Conservation (phyloP, 2,888 invertebrate genomes). For the Teleogryllus oceanicus region DNA sequence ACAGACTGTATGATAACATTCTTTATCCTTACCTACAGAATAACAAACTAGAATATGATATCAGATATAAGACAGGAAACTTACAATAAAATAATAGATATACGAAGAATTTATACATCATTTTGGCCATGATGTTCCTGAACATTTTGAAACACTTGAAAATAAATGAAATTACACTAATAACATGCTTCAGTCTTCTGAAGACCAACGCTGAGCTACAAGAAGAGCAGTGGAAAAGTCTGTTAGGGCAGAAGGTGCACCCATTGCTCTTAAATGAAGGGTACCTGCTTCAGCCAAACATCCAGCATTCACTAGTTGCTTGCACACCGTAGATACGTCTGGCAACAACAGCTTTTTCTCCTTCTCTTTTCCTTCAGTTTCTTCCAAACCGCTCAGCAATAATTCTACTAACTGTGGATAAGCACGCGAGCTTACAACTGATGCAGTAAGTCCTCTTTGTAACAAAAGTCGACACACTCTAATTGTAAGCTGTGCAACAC, state of each 20-base stretch:
- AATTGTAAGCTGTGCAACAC: constrained; percentile 24
- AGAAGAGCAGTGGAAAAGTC: constrained; percentile 32
- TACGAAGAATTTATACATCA: no score
- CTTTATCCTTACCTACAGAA: no score
- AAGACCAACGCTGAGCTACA: neutral
- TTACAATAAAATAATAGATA: no score
- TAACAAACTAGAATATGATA: no score
- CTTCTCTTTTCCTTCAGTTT: neutral
- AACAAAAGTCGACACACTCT: constrained; percentile 28
- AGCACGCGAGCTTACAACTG: constrained; percentile 30
- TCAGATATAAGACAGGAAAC: no score
- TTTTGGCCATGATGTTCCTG: no score
- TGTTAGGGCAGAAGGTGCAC: constrained; percentile 29
- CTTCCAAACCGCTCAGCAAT: constrained; percentile 19
- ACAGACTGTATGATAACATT: no score
- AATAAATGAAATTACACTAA: no score
- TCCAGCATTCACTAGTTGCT: constrained; percentile 30
- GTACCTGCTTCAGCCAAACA: constrained; percentile 33
- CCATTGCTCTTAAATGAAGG: constrained; percentile 26
- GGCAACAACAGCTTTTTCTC: neutral
- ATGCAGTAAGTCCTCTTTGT: constrained; percentile 29
- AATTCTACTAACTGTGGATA: constrained; percentile 33
- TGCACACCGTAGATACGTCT: constrained; percentile 21
- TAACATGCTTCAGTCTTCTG: neutral
- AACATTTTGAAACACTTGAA: no score